Evolutionary conservation across 2,888 invertebrate genomes (phyloP).

Genomic region (Oxytorus armatus): DNA sequence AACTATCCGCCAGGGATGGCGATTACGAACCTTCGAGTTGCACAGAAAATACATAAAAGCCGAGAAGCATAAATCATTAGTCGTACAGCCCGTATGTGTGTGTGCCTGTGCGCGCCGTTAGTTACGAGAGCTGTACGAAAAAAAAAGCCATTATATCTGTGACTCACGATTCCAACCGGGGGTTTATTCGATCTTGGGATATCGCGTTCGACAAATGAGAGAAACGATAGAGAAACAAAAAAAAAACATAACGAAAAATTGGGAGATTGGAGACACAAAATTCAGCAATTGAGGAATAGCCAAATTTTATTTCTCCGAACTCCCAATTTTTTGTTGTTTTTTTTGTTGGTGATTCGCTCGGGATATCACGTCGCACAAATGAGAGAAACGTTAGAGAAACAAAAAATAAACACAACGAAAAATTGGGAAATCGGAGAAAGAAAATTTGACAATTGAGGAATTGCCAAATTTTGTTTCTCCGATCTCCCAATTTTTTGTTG

Average conservation of each 20-base stretch:
- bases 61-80: constrained; percentile 81
- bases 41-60: constrained; percentile 81
- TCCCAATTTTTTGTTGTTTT: no score
- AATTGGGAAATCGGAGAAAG: background rate
- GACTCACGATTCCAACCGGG: constrained; percentile 75
- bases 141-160: constrained; percentile 80
- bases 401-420: constrained; percentile 43
- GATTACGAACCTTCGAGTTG: constrained; percentile 70
- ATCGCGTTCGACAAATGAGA: constrained; percentile 54
- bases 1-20: constrained; percentile 69
- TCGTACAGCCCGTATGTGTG: background rate
- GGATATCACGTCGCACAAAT: constrained; percentile 61
- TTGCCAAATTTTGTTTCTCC: no score
- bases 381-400: background rate
- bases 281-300: background rate
- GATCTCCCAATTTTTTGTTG: no score
- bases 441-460: background rate
- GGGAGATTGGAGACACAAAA: background rate
- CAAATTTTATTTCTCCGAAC: no score
- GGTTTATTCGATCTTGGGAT: constrained; percentile 56
- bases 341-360: no score
- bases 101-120: constrained; percentile 66
- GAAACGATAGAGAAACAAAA: constrained; percentile 17
- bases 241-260: constrained; percentile 37
- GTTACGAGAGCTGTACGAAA: constrained; percentile 69